Evolutionary conservation across 2,797 vertebrate species (phyloP), one percentile per base, ranked within the genome.

Genomic region (Melanotaenia trifasciata): DNA sequence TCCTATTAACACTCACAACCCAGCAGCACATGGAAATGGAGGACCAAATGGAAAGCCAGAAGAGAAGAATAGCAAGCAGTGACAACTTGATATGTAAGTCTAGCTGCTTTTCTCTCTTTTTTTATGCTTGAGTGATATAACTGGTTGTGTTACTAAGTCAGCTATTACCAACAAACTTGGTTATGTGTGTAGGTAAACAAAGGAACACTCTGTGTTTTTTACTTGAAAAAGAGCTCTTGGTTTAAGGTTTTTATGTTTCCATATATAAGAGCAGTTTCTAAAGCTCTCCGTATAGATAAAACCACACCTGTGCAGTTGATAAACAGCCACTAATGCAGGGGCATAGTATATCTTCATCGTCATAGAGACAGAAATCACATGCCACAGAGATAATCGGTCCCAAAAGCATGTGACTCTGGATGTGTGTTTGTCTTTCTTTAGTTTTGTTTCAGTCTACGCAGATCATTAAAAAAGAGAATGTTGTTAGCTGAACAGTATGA

Each of bases 81-180:
- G 91, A 95, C 0, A 84, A 92, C 58, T 77, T 96, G 26, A 93
- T 96, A 83, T 95, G 96, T 96, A 90, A 93, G 95, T 20, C 12
- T 51, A 30, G 57, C 30, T 8, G 12, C 0, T 5, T 70, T 68
- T 67, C 1, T 4, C 22, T 58, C 53, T 36, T 3, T 36, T 24
- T 30, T 68, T 60, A 7, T 3, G 70, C 60, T 51, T 18, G 3
- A 30, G 7, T 62, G 57, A 54, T 16, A 22, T 5, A 16, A 45
- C 33, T 20, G 14, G 12, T n/a, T 60, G 8, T 65, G n/a, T 54
- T 43, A 1, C 53, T 28, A 8, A 56, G 13, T 56, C 6, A 76
- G 45, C n/a, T 11, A 64, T 58, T 10, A 68, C 5, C 11, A 32
- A 5, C 5, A 62, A 32, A 60, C 5, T 8, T 24, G 36, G 1